Evolutionary conservation across 2,888 invertebrate genomes (phyloP).

Genomic region (Euzophera pinguis): DNA sequence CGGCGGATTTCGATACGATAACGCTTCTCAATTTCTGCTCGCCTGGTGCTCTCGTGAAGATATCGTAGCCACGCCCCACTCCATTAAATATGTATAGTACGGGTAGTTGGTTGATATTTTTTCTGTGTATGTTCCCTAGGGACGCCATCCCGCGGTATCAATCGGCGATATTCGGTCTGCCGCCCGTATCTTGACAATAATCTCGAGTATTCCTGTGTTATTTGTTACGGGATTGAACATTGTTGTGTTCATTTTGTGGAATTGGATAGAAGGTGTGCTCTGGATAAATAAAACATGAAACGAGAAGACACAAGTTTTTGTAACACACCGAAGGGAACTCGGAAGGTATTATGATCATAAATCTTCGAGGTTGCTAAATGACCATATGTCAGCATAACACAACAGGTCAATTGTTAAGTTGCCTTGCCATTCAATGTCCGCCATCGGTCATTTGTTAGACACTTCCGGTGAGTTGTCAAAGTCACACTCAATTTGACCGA

Average conservation of each 20-base stretch:
- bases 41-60: conserved; percentile 50
- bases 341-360: neutral
- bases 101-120: conserved; percentile 50
- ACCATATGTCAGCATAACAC: neutral
- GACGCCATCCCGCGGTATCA: conserved; percentile 61
- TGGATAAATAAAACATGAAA: conserved; percentile 15
- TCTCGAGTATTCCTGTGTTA: conserved; percentile 41
- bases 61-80: conserved; percentile 62
- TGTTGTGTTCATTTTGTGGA: conserved; percentile 31
- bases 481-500: too few species aligned
- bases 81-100: conserved; percentile 65
- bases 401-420: neutral
- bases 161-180: conserved; percentile 56
- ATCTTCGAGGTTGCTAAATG: neutral
- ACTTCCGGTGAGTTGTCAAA: too few species aligned
- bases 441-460: too few species aligned
- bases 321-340: neutral
- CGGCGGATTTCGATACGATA: conserved; percentile 78
- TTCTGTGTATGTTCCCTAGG: conserved; percentile 46
- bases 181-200: conserved; percentile 57
- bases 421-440: too few species aligned
- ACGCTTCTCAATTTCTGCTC: conserved; percentile 72
- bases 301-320: neutral
- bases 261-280: conserved; percentile 25
- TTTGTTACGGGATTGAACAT: conserved; percentile 28